Percentiles rank a stretch among this genome's conserved stretches.
phyloP scores from a whole-genome alignment of 2,888 invertebrate species.

The Punctoribates punctum region DNA sequence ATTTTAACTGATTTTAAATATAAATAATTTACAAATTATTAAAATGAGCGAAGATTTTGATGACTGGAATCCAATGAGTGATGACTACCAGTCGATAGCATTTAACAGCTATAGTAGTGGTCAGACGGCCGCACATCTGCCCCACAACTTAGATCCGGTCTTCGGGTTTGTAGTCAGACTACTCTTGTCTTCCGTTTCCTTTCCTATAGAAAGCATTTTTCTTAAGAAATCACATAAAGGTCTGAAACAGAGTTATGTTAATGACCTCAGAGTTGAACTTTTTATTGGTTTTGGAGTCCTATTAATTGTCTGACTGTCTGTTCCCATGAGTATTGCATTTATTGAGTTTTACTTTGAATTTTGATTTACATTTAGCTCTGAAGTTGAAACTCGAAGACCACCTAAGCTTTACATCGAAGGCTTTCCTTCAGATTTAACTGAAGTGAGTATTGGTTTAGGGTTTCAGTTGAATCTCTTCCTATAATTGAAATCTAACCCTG shows the following conservation, averaged over 20 bases:
- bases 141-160: neutral
- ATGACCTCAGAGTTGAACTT: too few species aligned
- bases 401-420: slow-evolving; percentile 1
- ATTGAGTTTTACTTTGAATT: neutral
- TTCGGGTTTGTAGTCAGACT: slow-evolving; percentile 1
- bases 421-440: slow-evolving; percentile 25
- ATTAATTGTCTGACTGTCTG: neutral
- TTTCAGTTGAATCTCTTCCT: too few species aligned
- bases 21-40: neutral
- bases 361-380: neutral
- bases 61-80: slow-evolving; percentile 20
- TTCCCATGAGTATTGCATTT: neutral
- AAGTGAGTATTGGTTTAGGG: slow-evolving; percentile 21
- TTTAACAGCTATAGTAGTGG: slow-evolving; percentile 19
- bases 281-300: too few species aligned
- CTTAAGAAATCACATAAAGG: too few species aligned
- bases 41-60: slow-evolving; percentile 19
- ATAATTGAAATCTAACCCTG: too few species aligned
- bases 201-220: too few species aligned
- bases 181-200: too few species aligned
- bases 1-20: neutral
- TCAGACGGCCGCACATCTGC: neutral
- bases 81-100: neutral
- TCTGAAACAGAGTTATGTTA: too few species aligned
- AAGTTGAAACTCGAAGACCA: neutral